Conservation (phyloP, 2,113 vertebrate genomes). For the Rostratula benghalensis region DNA sequence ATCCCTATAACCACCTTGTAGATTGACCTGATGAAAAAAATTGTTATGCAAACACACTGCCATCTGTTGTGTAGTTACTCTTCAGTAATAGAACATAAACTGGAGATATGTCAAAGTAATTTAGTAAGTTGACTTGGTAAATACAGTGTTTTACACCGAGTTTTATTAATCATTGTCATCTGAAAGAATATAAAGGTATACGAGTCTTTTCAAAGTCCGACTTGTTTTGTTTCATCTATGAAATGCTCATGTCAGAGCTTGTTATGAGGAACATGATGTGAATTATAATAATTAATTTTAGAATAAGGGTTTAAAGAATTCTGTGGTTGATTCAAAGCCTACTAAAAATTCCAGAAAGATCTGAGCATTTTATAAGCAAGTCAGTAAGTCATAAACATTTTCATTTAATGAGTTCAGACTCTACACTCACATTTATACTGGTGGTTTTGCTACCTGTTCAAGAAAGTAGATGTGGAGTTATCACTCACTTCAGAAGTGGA, state of each 20-base stretch:
- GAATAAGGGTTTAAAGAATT: background rate
- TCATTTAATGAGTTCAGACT: background rate
- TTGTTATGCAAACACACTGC: slow-evolving; percentile 62
- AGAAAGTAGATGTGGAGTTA: background rate
- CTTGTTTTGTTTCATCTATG: background rate
- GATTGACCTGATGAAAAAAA: slow-evolving; percentile 54
- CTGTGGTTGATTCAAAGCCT: background rate
- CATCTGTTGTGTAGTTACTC: slow-evolving; percentile 65
- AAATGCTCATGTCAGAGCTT: background rate
- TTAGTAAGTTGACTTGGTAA: slow-evolving; percentile 64
- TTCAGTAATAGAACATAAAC: slow-evolving; percentile 67
- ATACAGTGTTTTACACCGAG: background rate
- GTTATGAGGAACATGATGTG: background rate
- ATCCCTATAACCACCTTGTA: slow-evolving; percentile 20
- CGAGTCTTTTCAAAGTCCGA: background rate
- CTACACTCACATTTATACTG: background rate
- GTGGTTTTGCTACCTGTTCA: background rate
- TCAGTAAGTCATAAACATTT: background rate
- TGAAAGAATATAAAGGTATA: background rate
- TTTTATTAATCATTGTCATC: slow-evolving; percentile 13
- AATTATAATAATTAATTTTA: background rate
- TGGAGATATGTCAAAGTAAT: slow-evolving; percentile 65
- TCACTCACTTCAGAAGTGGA: background rate
- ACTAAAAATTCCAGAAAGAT: background rate
- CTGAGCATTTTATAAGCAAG: background rate